These are phyloP conservation scores for Linyphia triangularis DNA, from an alignment of 2,888 invertebrate genomes.

Conservation along the genomic window DNA sequence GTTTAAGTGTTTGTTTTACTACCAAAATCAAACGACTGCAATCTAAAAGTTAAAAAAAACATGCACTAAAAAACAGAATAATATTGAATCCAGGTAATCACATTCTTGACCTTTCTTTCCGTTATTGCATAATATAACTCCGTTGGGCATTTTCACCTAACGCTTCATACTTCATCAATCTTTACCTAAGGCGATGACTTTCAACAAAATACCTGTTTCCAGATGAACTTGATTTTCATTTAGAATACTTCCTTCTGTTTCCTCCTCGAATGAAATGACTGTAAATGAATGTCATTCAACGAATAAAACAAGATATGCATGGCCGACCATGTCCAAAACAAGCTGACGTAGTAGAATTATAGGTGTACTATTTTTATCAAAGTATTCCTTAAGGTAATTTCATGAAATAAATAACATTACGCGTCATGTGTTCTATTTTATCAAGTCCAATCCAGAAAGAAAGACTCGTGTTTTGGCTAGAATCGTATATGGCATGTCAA, in stretches of 20 bases:
- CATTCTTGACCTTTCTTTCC: neutral
- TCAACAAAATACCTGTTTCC: neutral
- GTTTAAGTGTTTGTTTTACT: neutral
- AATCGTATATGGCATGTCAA: too few relatives aligned
- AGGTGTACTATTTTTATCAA: too few relatives aligned
- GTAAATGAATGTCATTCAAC: neutral
- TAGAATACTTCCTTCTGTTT: neutral
- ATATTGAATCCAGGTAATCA: neutral
- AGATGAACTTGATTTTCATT: slow-evolving; percentile 12
- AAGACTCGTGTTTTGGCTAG: too few relatives aligned
- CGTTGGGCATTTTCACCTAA: neutral
- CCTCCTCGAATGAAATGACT: slow-evolving; percentile 23
- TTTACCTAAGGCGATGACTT: slow-evolving; percentile 6
- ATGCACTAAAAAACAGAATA: neutral
- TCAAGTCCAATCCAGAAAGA: too few relatives aligned
- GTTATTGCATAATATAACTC: slow-evolving; percentile 3
- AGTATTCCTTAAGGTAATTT: too few relatives aligned
- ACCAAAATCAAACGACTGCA: neutral
- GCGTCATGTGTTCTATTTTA: too few relatives aligned
- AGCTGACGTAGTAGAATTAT: too few relatives aligned
- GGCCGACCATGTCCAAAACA: neutral
- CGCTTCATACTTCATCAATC: neutral
- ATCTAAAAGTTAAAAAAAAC: neutral
- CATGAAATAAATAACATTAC: too few relatives aligned
- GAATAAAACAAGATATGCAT: neutral